Base-by-base conservation (phyloP, 2,797 vertebrate species). In the Manis javanica region DNA sequence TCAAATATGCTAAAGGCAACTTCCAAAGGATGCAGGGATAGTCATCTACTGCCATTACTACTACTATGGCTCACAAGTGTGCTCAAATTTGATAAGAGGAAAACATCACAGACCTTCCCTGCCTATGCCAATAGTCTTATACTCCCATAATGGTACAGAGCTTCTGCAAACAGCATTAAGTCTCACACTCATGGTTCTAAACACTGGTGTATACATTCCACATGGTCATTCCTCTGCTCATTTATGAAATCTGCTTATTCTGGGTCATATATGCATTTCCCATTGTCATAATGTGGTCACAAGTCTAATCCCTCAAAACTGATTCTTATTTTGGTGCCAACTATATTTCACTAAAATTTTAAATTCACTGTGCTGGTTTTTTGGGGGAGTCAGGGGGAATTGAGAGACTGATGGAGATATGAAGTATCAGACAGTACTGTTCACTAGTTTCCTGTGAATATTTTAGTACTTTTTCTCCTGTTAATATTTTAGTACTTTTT, bases 281-380 rank as follows among this genome's bases (percentile, higher is more conserved):
- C 34, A 78, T 7, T 63, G 78, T 29, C 53, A 74, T 79, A 78
- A 69, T 37, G 42, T 57, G 92, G 31, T 31, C 37, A 63, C 77
- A n/a, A 88, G 16, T 81, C 55, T 66, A 51, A 91, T 49, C 15
- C 59, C 83, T 90, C 63, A 75, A 79, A 94, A 86, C 8, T 63
- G 64, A 72, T 49, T 93, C 55, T 79, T 86, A 79, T 42, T 71
- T 88, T 84, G 64, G 34, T 82, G 49, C 53, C 72, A 93, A 92
- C 31, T 18, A 75, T 21, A 89, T 84, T 91, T 94, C 57, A 77
- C 31, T 88, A 72, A 90, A 95, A 94, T 74, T 71, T 9, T 39
- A 87, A 95, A 53, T 82, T 68, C 37, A 77, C 18, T 87, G 86
- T 84, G 66, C 6, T 90, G 15, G 46, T 11, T 21, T 79, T 51